A percentile compares a stretch with the other conserved stretches of the same genome.
Conservation (phyloP, 2,888 invertebrate species). For the Octonoba sinensis region DNA sequence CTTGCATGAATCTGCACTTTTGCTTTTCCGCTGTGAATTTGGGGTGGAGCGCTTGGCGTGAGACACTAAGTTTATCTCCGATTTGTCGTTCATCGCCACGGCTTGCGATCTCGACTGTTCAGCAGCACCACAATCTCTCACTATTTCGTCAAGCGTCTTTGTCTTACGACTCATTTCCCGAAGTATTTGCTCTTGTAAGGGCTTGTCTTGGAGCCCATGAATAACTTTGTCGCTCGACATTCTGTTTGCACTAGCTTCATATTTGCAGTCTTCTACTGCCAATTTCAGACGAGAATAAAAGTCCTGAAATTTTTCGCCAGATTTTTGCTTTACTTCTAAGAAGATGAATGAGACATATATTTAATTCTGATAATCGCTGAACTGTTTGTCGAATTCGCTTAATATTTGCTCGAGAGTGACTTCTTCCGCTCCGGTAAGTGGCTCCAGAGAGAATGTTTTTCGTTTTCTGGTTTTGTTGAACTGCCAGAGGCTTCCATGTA, state of each 20-base stretch:
- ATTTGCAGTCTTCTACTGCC: slow-evolving; percentile 25
- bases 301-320: neutral
- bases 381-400: too few relatives aligned
- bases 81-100: slow-evolving; percentile 11
- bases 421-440: neutral
- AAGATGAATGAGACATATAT: too few relatives aligned
- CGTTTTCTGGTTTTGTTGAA: too few relatives aligned
- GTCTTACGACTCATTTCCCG: slow-evolving; percentile 3
- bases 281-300: slow-evolving; percentile 1
- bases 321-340: neutral
- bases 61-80: neutral
- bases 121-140: slow-evolving; percentile 23
- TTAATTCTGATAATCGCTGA: too few relatives aligned
- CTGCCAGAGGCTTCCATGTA: too few relatives aligned
- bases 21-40: neutral
- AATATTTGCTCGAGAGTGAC: neutral
- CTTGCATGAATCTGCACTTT: neutral
- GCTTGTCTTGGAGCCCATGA: slow-evolving; percentile 20
- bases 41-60: neutral
- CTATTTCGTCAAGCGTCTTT: slow-evolving; percentile 1
- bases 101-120: slow-evolving; percentile 21
- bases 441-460: neutral
- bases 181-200: slow-evolving; percentile 14
- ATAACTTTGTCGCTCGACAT: slow-evolving; percentile 25
- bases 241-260: neutral